phyloP scores from a whole-genome alignment of 2,113 vertebrate species.

The Oryzias celebensis region DNA sequence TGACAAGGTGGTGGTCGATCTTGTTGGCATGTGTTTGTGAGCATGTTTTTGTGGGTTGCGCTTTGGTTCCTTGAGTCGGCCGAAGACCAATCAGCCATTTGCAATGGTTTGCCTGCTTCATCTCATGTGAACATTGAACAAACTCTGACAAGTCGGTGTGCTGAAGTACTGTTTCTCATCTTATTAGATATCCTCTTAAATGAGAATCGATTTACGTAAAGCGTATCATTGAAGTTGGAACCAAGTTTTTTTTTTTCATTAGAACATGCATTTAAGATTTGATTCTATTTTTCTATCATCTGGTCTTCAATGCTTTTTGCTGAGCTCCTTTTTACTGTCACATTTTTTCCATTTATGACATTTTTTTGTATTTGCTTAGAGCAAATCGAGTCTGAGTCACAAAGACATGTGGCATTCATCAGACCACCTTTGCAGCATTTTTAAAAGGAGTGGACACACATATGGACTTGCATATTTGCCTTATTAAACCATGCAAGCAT shows the following conservation, averaged over 20 bases:
- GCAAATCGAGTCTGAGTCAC: constrained; percentile 54
- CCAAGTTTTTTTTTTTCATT: constrained; percentile 6
- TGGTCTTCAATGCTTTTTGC: neutral
- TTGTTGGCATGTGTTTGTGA: constrained; percentile 21
- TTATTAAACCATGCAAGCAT: too few species aligned
- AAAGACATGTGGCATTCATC: constrained; percentile 61
- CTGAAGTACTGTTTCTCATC: neutral
- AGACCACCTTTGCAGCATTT: constrained; percentile 55
- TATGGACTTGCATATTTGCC: constrained; percentile 1
- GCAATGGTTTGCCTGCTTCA: constrained; percentile 35
- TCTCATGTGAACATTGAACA: constrained; percentile 36
- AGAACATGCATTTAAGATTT: constrained; percentile 1
- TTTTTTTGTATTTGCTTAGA: constrained; percentile 61
- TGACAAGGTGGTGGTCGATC: constrained; percentile 59
- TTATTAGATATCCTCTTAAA: constrained; percentile 24
- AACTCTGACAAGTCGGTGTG: neutral
- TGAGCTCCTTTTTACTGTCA: neutral
- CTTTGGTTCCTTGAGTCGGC: constrained; percentile 16
- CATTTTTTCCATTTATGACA: constrained; percentile 35
- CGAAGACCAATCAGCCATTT: constrained; percentile 13
- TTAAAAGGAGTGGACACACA: constrained; percentile 44
- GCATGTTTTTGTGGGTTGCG: constrained; percentile 7
- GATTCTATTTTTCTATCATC: constrained; percentile 5
- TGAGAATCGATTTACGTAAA: constrained; percentile 11
- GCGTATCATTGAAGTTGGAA: neutral